A percentile compares a stretch with the other conserved stretches of the same genome.
Evolutionary conservation across 2,797 vertebrate species (phyloP).

Genomic region (Phataginus tricuspis): DNA sequence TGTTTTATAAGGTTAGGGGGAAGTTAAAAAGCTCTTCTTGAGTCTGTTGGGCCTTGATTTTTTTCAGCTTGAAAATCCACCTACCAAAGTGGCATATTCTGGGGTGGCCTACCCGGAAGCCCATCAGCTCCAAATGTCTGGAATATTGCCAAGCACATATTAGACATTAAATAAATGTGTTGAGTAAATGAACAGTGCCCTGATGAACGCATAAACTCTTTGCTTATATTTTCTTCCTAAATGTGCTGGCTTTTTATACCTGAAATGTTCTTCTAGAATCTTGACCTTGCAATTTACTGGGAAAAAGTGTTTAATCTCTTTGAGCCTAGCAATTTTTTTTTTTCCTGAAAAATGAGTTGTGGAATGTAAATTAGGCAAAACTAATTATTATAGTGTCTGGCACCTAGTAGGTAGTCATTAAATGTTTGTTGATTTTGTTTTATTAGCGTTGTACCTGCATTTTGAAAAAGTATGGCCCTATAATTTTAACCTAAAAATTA

Average conservation of each 20-base stretch:
- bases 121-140: not conserved
- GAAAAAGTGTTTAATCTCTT: not conserved
- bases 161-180: not conserved
- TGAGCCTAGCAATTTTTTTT: not conserved
- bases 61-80: not conserved
- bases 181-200: not conserved
- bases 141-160: not conserved
- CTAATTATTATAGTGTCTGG: not conserved
- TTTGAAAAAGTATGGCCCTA: not conserved
- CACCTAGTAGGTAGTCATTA: not conserved
- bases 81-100: not conserved
- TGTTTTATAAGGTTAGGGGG: not conserved
- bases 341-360: constrained; percentile 23
- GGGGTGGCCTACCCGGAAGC: not conserved
- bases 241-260: not conserved
- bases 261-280: not conserved
- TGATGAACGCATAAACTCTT: not conserved
- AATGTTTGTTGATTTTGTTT: not conserved
- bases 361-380: constrained; percentile 4
- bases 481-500: not conserved
- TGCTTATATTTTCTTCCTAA: not conserved
- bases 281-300: not conserved
- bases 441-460: not conserved
- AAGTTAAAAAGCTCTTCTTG: not conserved
- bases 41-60: not conserved